Percentiles rank a stretch among this genome's conserved stretches.
phyloP scores from a whole-genome alignment of 2,113 vertebrate genomes.

The Ifrita kowaldi region DNA sequence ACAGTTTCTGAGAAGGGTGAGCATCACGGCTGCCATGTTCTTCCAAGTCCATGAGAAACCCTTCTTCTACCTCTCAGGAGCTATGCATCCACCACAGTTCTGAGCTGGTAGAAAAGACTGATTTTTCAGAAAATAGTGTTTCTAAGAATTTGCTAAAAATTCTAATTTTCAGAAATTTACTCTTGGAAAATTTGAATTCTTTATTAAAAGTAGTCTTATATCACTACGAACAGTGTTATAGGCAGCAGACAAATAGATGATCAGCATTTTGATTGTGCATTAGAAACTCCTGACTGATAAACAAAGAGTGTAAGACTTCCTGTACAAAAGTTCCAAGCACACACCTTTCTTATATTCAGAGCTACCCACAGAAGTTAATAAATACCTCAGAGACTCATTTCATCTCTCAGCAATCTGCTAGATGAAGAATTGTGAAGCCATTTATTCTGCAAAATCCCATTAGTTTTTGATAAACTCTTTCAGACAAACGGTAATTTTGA shows the following conservation, averaged over 20 bases:
- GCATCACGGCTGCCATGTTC: background rate
- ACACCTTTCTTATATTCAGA: background rate
- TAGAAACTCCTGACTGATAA: background rate
- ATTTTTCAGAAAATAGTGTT: background rate
- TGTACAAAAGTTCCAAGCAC: background rate
- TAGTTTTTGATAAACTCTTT: constrained; percentile 28
- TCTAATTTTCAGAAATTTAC: background rate
- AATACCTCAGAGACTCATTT: background rate
- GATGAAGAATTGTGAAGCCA: background rate
- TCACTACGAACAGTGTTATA: background rate
- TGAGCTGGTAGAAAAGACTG: background rate
- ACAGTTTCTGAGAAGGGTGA: background rate
- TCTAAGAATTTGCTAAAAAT: background rate
- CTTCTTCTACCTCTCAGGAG: background rate
- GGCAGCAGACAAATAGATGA: background rate
- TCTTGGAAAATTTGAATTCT: background rate
- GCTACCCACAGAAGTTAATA: background rate
- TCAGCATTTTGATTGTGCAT: background rate
- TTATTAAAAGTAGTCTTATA: background rate
- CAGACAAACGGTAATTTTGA: constrained; percentile 20
- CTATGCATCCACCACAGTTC: background rate
- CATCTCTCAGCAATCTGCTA: background rate
- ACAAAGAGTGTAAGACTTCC: background rate
- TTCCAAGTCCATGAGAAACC: background rate
- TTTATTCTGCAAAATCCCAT: constrained; percentile 39